These are phyloP conservation scores for Phalanger gymnotis DNA, from an alignment of 2,797 vertebrate genomes.

Conservation along the genomic window DNA sequence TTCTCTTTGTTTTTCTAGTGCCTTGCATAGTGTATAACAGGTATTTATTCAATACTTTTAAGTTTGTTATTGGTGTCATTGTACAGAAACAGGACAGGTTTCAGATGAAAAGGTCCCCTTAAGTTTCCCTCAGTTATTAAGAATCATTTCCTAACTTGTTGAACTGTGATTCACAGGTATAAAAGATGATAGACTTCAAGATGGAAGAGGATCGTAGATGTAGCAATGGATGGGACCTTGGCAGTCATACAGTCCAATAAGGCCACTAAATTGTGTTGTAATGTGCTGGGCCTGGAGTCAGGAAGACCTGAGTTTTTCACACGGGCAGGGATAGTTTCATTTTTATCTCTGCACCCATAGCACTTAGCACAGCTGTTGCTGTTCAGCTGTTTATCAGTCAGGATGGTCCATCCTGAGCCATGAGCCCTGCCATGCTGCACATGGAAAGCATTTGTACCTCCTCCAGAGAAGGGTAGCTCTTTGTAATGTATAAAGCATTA, in stretches of 20 bases:
- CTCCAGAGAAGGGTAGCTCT: not conserved
- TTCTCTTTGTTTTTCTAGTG: not conserved
- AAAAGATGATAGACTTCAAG: not conserved
- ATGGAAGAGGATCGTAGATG: not conserved
- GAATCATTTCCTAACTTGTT: not conserved
- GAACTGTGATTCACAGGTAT: not conserved
- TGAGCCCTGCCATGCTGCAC: conserved; percentile 47
- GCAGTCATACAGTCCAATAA: not conserved
- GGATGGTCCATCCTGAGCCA: not conserved
- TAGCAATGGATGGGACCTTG: too few relatives aligned
- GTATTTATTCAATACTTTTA: not conserved
- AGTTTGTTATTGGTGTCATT: not conserved
- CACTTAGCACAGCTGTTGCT: not conserved
- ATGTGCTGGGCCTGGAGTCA: not conserved
- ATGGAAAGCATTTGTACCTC: conserved; percentile 29
- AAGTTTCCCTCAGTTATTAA: not conserved
- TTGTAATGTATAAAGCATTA: conserved; percentile 42
- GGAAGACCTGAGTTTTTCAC: not conserved
- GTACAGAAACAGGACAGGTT: not conserved
- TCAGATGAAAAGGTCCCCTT: not conserved
- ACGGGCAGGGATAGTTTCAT: not conserved
- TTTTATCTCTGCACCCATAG: not conserved
- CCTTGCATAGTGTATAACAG: not conserved
- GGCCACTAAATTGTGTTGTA: not conserved
- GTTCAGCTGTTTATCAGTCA: not conserved